Evolutionary conservation across 2,888 invertebrate species (phyloP).

Genomic region (Philhelius pedissequus): DNA sequence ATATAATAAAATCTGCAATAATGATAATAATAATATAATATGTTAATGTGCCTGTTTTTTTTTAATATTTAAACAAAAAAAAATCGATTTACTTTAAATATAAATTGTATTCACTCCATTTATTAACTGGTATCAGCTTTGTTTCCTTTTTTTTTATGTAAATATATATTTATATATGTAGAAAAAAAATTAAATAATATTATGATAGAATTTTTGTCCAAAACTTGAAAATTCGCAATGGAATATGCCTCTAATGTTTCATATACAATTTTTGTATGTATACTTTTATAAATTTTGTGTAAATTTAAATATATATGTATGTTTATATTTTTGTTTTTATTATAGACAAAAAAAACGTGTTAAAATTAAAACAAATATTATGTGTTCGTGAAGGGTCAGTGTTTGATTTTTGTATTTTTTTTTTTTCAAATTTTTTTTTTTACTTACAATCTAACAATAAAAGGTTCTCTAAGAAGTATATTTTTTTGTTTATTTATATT

Average conservation of each 20-base stretch:
- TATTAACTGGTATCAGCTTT: conserved; percentile 42
- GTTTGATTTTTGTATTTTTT: too few species aligned
- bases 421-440: background rate
- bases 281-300: conserved; percentile 61
- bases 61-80: conserved; percentile 23
- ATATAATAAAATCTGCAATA: conserved; percentile 67
- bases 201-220: conserved; percentile 66
- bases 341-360: conserved; percentile 31
- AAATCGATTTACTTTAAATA: conserved; percentile 31
- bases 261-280: conserved; percentile 58
- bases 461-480: conserved; percentile 62
- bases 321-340: conserved; percentile 31
- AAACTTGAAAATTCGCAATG: conserved; percentile 65
- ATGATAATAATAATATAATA: conserved; percentile 64
- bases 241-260: conserved; percentile 66
- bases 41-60: conserved; percentile 67
- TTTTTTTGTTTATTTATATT: conserved; percentile 23
- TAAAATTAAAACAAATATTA: conserved; percentile 44
- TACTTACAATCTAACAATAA: conserved; percentile 61
- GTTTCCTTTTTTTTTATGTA: conserved; percentile 38
- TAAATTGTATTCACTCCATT: conserved; percentile 44
- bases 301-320: conserved; percentile 61
- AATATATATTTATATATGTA: conserved; percentile 58
- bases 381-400: conserved; percentile 48
- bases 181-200: conserved; percentile 54